phyloP scores from a whole-genome alignment of 1,140 invertebrate genomes.

The Lepidostoma basale region DNA sequence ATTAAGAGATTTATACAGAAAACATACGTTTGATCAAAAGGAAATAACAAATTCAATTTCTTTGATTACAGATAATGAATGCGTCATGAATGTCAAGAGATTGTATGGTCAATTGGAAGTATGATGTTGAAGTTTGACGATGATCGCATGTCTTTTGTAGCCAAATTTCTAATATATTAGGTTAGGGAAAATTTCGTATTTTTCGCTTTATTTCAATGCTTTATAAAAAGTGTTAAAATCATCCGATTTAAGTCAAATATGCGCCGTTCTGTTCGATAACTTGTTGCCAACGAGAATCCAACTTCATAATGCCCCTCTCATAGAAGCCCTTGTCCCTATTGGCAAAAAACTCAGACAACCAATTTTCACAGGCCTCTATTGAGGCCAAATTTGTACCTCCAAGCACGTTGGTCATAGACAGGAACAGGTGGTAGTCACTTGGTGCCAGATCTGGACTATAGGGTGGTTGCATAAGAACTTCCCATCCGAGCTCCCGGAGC shows the following conservation, averaged over 20 bases:
- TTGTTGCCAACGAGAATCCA: slow-evolving; percentile 2
- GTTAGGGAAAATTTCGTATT: background rate
- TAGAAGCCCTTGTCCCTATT: slow-evolving; percentile 11
- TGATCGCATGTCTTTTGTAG: too few relatives aligned
- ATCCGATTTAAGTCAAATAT: slow-evolving; percentile 8
- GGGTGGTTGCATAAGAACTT: slow-evolving; percentile 11
- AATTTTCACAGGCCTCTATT: slow-evolving; percentile 11
- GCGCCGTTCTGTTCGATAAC: slow-evolving; percentile 3
- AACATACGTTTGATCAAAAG: too few relatives aligned
- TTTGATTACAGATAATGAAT: too few relatives aligned
- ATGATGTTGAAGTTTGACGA: too few relatives aligned
- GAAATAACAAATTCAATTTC: too few relatives aligned
- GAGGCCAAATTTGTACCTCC: slow-evolving; percentile 6
- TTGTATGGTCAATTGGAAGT: too few relatives aligned
- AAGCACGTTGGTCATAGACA: slow-evolving; percentile 6
- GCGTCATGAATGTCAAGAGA: too few relatives aligned
- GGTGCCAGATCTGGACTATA: slow-evolving; percentile 2
- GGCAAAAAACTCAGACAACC: slow-evolving; percentile 9
- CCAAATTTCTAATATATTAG: too few relatives aligned
- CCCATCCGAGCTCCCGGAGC: slow-evolving; percentile 8
- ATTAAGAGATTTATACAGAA: too few relatives aligned
- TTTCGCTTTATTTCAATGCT: background rate
- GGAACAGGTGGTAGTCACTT: slow-evolving; percentile 8
- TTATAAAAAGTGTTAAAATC: background rate
- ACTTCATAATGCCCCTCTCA: slow-evolving; percentile 3